These are phyloP conservation scores for Ecdyonurus torrentis DNA, from an alignment of 2,888 invertebrate species.

Conservation along the genomic window DNA sequence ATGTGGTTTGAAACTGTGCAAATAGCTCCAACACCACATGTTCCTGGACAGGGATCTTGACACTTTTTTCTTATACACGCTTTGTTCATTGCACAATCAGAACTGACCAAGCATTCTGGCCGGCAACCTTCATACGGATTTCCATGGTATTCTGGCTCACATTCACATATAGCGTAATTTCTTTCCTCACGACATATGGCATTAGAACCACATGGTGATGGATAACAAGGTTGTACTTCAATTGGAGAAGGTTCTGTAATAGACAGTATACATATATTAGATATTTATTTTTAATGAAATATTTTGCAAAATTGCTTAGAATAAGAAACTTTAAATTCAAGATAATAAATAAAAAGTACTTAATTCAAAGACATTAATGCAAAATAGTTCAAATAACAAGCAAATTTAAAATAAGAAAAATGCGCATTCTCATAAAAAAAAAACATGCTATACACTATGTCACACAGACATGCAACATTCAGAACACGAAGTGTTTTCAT, in stretches of 20 bases:
- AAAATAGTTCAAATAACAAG: no score
- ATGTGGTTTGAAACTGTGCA: slow-evolving; percentile 16
- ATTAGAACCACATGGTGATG: slow-evolving; percentile 12
- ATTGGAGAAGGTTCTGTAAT: background rate
- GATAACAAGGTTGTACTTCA: slow-evolving; percentile 12
- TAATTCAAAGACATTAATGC: no score
- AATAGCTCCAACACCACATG: slow-evolving; percentile 15
- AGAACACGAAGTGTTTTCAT: background rate
- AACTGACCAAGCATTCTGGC: slow-evolving; percentile 33
- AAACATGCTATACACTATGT: background rate
- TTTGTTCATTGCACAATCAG: slow-evolving; percentile 20
- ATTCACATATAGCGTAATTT: slow-evolving; percentile 23
- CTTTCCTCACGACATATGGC: slow-evolving; percentile 8
- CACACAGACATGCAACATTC: background rate
- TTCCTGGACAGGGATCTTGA: slow-evolving; percentile 20
- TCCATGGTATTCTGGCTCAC: slow-evolving; percentile 58
- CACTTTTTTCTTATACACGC: slow-evolving; percentile 21
- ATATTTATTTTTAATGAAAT: no score
- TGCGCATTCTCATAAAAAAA: background rate
- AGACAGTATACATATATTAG: no score
- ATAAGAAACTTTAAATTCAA: no score
- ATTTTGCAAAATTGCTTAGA: no score
- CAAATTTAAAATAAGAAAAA: no score
- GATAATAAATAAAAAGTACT: no score
- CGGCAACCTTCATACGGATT: slow-evolving; percentile 44